Evolutionary conservation across 2,797 vertebrate genomes (phyloP).

Genomic region (Cheirogaleus major): DNA sequence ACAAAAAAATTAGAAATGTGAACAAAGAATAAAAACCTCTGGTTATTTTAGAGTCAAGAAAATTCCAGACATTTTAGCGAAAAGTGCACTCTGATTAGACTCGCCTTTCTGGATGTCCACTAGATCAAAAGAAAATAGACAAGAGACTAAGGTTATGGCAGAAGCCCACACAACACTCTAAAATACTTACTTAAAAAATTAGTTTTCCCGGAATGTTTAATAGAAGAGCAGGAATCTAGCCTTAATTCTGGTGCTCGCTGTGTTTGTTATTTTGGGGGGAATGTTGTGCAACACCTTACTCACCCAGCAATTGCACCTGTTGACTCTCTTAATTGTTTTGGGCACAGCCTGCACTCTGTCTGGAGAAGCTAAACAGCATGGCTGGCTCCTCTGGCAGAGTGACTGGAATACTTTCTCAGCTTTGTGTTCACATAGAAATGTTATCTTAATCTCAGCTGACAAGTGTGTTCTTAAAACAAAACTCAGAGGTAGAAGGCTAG

Average conservation of each 20-base stretch:
- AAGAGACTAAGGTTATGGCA: not conserved
- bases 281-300: not conserved
- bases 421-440: conserved; percentile 62
- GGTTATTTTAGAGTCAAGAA: not conserved
- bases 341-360: not conserved
- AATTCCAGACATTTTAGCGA: not conserved
- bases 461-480: conserved; percentile 52
- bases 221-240: not conserved
- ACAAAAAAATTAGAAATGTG: not conserved
- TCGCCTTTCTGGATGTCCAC: not conserved
- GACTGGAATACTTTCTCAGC: conserved; percentile 49
- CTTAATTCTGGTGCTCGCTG: not conserved
- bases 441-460: conserved; percentile 71
- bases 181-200: not conserved
- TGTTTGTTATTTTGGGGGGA: not conserved
- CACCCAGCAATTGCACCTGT: not conserved
- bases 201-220: not conserved
- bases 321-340: not conserved
- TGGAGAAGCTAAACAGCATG: not conserved
- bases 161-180: not conserved
- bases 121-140: not conserved
- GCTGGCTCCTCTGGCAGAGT: not conserved
- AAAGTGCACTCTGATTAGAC: not conserved
- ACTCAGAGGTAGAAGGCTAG: conserved; percentile 26
- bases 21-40: not conserved